phyloP scores from a whole-genome alignment of 2,113 vertebrate species.

The Danionella cerebrum region DNA sequence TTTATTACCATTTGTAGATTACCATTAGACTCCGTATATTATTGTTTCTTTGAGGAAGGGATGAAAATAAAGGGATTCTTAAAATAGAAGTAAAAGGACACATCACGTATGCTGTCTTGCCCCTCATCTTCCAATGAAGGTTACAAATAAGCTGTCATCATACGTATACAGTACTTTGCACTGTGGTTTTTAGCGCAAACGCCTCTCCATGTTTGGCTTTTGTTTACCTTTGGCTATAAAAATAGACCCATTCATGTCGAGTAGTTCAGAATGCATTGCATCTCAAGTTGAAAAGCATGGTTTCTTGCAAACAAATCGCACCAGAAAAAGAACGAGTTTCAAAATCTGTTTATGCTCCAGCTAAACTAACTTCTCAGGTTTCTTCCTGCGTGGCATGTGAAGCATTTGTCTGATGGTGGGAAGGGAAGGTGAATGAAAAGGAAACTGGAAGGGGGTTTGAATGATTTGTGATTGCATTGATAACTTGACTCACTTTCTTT shows the following conservation, averaged over 20 bases:
- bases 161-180: background rate
- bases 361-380: background rate
- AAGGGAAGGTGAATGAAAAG: conserved; percentile 7
- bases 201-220: conserved; percentile 13
- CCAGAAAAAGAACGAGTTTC: background rate
- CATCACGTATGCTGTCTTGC: background rate
- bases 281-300: background rate
- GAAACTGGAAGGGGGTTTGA: conserved; percentile 19
- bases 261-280: background rate
- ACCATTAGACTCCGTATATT: too few relatives aligned
- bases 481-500: conserved; percentile 74
- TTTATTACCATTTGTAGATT: too few relatives aligned
- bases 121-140: conserved; percentile 13
- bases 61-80: background rate
- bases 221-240: conserved; percentile 15
- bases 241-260: background rate
- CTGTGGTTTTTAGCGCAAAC: background rate
- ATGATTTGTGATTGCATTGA: conserved; percentile 49
- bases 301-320: conserved; percentile 25
- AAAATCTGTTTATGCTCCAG: conserved; percentile 1
- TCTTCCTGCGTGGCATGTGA: background rate
- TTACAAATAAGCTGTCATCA: conserved; percentile 11
- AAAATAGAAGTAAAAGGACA: background rate
- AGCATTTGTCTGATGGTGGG: background rate
- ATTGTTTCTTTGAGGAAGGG: background rate